Conservation (phyloP, 2,888 invertebrate species). For the Drosophila neotestacea region DNA sequence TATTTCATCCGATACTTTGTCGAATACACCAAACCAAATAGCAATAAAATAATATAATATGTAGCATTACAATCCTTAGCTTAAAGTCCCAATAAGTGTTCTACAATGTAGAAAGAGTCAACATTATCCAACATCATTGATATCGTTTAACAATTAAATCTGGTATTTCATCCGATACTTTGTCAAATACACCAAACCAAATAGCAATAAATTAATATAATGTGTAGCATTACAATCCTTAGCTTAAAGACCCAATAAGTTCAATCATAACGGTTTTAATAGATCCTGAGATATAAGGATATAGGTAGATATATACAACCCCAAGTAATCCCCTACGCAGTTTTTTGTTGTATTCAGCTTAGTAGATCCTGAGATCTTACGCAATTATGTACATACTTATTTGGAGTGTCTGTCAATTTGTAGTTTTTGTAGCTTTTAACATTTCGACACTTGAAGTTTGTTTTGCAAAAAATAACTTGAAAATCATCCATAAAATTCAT, state of each 20-base stretch:
- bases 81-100: neutral
- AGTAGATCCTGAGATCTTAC: conserved; percentile 28
- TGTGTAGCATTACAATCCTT: neutral
- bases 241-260: neutral
- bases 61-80: neutral
- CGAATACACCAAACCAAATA: neutral
- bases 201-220: neutral
- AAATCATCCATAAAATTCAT: conserved; percentile 26
- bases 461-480: neutral
- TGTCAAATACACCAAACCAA: neutral
- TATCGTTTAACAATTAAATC: neutral
- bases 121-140: neutral
- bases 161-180: neutral
- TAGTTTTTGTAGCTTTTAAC: conserved; percentile 32
- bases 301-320: too few relatives aligned
- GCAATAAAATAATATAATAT: neutral
- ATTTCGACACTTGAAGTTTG: conserved; percentile 36
- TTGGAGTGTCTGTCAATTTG: conserved; percentile 45
- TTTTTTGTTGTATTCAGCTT: neutral
- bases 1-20: neutral
- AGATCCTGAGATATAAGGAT: neutral
- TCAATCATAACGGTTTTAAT: neutral
- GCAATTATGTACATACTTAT: conserved; percentile 37
- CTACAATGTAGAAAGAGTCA: too few relatives aligned
- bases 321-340: neutral